Evolutionary conservation across 2,113 vertebrate genomes (phyloP), one percentile per base, ranked within the genome.

Genomic region (Acanthisitta chloris): DNA sequence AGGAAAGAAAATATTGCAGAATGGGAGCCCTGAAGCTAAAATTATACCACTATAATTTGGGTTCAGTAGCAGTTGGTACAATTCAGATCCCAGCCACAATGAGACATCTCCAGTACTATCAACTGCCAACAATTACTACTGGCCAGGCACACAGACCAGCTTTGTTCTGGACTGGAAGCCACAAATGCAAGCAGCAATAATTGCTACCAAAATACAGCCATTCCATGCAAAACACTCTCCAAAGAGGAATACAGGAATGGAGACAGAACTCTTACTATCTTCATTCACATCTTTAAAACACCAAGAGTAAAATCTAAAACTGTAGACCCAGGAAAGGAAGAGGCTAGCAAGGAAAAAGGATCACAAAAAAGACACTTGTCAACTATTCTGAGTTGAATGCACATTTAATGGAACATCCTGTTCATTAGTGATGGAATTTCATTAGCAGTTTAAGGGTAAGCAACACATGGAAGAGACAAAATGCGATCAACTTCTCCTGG

Each of bases 161-260:
- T 94, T 96, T 97, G 91, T 95, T 96, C 94, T 94, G 69, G 87
- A 84, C 58, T 94, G 92, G 76, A 89, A 97, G 73, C 90, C 86
- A 87, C 91, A 82, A 95, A 29, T 57, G 90, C 87, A 78, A 76
- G 84, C 81, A 83, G 92, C 82, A 92, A 66, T 67, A 96, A 96
- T 92, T 95, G 85, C 91, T 91, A 95, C 87, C 49, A 66, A 94
- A 93, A 66, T 0, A 38, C 38, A 57, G 54, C 36, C 76, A 48
- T 62, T 78, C 81, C 43, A 29, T 2, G 18, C n/a, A 61, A 82
- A 95, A 80, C 8, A 24, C 18, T 51, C 52, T 64, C 45, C 62
- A 28, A 81, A 64, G 76, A 81, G 29, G 15, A 67, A 69, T 5
- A 28, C 1, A 29, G 55, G 46, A 55, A 79, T 2, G 42, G 61